These are phyloP conservation scores for Parazoanthus atlanticus DNA, from an alignment of 92 coral and sea anemone genomes.

Conservation along the genomic window DNA sequence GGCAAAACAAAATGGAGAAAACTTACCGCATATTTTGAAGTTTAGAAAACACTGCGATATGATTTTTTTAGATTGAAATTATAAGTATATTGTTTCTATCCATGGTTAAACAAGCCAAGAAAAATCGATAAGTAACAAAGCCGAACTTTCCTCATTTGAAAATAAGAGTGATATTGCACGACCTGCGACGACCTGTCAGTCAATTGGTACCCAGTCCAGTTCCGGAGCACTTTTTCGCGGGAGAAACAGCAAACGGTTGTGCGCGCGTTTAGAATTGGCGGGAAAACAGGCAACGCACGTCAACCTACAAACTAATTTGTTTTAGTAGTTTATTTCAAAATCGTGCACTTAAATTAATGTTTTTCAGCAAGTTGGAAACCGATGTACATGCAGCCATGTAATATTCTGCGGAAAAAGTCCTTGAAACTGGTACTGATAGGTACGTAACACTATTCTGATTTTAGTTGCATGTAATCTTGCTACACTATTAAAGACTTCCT, in stretches of 20 bases:
- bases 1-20: too few relatives aligned
- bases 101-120: too few relatives aligned
- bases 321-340: background rate
- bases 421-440: background rate
- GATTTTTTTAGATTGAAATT: too few relatives aligned
- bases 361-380: constrained; percentile 11
- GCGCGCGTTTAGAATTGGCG: constrained; percentile 25
- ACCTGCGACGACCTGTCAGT: background rate
- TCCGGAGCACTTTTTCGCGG: background rate
- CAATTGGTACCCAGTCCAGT: background rate
- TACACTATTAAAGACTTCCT: background rate
- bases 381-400: background rate
- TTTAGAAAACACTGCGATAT: too few relatives aligned
- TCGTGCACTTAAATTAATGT: too few relatives aligned
- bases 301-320: background rate
- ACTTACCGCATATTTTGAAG: too few relatives aligned
- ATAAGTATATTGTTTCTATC: too few relatives aligned
- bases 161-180: too few relatives aligned
- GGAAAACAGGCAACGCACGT: constrained; percentile 5
- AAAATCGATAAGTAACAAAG: too few relatives aligned
- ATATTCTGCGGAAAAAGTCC: background rate
- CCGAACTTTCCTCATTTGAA: too few relatives aligned
- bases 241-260: background rate
- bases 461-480: too few relatives aligned
- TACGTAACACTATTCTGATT: background rate